These are phyloP conservation scores for Anoplophora glabripennis DNA, from an alignment of 1,140 invertebrate species.

Conservation along the genomic window DNA sequence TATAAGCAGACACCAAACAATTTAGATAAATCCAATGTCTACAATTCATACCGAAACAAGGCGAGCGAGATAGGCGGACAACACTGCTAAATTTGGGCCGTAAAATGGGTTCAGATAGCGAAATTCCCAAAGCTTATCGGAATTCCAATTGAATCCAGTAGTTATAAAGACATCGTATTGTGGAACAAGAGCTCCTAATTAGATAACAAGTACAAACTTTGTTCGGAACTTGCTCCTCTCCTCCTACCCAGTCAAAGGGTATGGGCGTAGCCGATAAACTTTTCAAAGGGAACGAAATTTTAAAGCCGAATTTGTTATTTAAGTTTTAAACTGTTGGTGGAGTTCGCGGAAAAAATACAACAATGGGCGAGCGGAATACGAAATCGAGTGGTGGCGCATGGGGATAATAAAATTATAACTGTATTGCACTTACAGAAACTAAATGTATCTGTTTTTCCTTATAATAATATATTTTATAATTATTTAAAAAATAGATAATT, in stretches of 20 bases:
- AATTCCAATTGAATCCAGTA: constrained; percentile 41
- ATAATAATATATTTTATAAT: too few relatives aligned
- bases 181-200: constrained; percentile 40
- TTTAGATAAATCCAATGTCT: constrained; percentile 39
- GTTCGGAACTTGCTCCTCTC: constrained; percentile 11
- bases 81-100: constrained; percentile 27
- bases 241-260: background rate
- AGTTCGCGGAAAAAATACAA: too few relatives aligned
- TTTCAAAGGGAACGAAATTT: background rate
- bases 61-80: constrained; percentile 24
- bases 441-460: too few relatives aligned
- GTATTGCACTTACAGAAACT: too few relatives aligned
- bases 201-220: constrained; percentile 41
- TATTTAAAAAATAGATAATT: too few relatives aligned
- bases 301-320: background rate
- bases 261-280: too few relatives aligned
- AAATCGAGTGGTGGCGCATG: too few relatives aligned
- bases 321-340: background rate
- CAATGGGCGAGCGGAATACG: too few relatives aligned
- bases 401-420: too few relatives aligned
- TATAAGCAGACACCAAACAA: constrained; percentile 35
- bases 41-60: constrained; percentile 35
- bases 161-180: constrained; percentile 40
- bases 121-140: constrained; percentile 39
- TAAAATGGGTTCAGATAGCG: constrained; percentile 31